Evolutionary conservation across 1,140 invertebrate species (phyloP), one percentile per base, ranked within the genome.

Genomic region (Drosophila pallidifrons): DNA sequence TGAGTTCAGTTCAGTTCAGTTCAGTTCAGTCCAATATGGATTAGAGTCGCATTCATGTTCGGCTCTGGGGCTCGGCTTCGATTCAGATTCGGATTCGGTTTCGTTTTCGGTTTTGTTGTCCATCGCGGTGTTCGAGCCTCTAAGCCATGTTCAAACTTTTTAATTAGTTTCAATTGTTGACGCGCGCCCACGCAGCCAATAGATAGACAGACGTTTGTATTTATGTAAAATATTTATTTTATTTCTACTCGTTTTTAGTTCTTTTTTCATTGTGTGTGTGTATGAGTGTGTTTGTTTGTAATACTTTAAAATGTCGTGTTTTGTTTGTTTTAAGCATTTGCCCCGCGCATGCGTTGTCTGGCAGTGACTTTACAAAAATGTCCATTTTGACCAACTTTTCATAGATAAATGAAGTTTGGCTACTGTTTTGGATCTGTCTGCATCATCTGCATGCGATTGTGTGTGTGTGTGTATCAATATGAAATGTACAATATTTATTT

Each of bases 101-200:
- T 51, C 51, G 71, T 57, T 65, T 65, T 68, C 66, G 73, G 60
- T 47, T 47, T 47, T 32, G 20, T 25, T 25, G 20, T 25, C 20
- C 3, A 25, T 25, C 20, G 20, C 15, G 63, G 25, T n/a, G 0
- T 13, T 52, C 57, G 20, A 28, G 52, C 10, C 13, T 75, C 43
- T 82, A 88, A 87, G 79, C 73, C 63, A 30, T 49, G 69, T 57
- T 85, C 81, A 74, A 85, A 81, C 69, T 71, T 75, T 87, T 88
- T 88, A 87, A 89, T 87, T 87, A 83, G 83, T 88, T 87, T 68
- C 83, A 77, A 80, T 88, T 81, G 81, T 76, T 52, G 71, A 74
- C 35, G 63, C 32, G 30, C 51, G 65, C 58, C 57, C 54, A 70
- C 61, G 45, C 59, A 25, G 59, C 65, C 76, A 70, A 75, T 77